A percentile compares a stretch with the other conserved stretches of the same genome.
These are phyloP conservation scores for Ochropleura plecta DNA, from an alignment of 2,888 invertebrate species.

Conservation along the genomic window DNA sequence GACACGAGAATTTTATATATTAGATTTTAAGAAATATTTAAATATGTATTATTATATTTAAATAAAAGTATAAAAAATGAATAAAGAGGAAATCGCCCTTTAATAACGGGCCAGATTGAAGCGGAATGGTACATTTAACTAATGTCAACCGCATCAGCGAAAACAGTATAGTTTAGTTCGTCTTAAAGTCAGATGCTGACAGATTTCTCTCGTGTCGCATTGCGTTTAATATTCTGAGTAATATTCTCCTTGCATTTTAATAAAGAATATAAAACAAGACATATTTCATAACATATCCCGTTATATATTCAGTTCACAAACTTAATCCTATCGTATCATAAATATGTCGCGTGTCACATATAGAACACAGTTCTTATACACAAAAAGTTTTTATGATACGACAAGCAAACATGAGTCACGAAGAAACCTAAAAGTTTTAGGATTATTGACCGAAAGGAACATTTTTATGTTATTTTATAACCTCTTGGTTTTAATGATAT, in stretches of 20 bases:
- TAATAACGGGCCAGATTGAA: no score
- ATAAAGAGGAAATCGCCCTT: no score
- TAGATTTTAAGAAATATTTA: no score
- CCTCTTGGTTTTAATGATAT: background rate
- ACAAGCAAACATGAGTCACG: conserved; percentile 5
- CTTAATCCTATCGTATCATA: conserved; percentile 35
- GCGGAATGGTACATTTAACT: no score
- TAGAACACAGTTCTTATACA: conserved; percentile 19
- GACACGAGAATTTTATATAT: no score
- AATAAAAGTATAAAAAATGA: no score
- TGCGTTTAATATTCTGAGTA: conserved; percentile 13
- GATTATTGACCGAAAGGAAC: background rate
- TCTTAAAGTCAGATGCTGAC: conserved; percentile 16
- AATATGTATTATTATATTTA: no score
- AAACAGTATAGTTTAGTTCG: background rate
- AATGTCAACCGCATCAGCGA: no score
- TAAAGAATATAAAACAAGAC: conserved; percentile 4
- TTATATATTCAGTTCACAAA: conserved; percentile 40
- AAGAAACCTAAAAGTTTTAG: background rate
- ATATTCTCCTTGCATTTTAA: conserved; percentile 5
- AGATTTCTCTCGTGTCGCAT: conserved; percentile 35
- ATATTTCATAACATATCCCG: background rate
- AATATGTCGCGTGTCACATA: conserved; percentile 20
- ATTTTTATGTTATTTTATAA: background rate
- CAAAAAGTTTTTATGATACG: conserved; percentile 30